Conservation (phyloP, 2,888 invertebrate genomes). For the Dicyrtomina minuta region DNA sequence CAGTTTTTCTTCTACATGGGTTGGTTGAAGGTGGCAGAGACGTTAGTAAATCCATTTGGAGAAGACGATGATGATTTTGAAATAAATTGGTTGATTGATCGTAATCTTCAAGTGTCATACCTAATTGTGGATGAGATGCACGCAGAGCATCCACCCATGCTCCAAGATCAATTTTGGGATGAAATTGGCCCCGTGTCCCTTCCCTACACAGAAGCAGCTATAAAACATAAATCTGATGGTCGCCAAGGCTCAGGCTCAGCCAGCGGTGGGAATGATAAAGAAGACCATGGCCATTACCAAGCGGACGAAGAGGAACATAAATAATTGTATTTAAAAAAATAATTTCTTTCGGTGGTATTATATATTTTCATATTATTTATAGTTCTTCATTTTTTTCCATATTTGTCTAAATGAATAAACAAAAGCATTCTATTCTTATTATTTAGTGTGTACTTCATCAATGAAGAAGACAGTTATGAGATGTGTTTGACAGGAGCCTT, state of each 20-base stretch:
- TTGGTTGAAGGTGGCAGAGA: slow-evolving; percentile 89
- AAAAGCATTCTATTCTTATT: too few species aligned
- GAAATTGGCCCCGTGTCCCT: slow-evolving; percentile 80
- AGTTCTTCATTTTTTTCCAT: too few species aligned
- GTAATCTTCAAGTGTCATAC: slow-evolving; percentile 71
- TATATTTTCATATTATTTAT: too few species aligned
- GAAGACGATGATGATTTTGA: slow-evolving; percentile 91
- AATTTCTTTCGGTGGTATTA: too few species aligned
- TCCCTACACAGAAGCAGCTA: slow-evolving; percentile 84
- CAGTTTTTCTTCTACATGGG: slow-evolving; percentile 67
- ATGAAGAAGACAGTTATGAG: too few species aligned
- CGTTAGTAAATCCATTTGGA: slow-evolving; percentile 83
- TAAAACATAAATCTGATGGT: slow-evolving; percentile 55
- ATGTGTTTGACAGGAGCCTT: too few species aligned
- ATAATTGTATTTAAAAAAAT: too few species aligned
- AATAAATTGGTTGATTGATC: slow-evolving; percentile 58
- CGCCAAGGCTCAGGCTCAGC: slow-evolving; percentile 10
- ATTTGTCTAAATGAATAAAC: too few species aligned
- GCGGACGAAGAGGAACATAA: too few species aligned
- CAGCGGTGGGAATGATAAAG: too few species aligned
- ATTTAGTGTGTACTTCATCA: too few species aligned
- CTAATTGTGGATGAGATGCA: slow-evolving; percentile 93
- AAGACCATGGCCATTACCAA: too few species aligned
- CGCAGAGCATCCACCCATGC: slow-evolving; percentile 71
- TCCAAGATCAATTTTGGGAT: slow-evolving; percentile 66